These are phyloP conservation scores for Anabacerthia variegaticeps DNA, from an alignment of 2,797 vertebrate species.

Conservation along the genomic window DNA sequence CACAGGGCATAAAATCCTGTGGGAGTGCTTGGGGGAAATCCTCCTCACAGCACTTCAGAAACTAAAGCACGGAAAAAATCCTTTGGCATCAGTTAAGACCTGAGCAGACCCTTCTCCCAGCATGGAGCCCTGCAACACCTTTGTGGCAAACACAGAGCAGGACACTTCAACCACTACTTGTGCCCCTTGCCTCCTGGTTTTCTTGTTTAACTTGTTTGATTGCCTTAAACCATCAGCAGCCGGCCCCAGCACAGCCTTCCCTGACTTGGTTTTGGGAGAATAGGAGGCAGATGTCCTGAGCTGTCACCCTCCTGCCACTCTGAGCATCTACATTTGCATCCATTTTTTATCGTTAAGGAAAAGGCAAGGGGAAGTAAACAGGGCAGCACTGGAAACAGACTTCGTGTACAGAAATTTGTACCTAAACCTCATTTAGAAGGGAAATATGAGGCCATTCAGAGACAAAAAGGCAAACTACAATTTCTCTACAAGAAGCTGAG, in stretches of 20 bases:
- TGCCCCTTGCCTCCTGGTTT: not conserved
- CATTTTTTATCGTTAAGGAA: not conserved
- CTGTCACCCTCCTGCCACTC: not conserved
- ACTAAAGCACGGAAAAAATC: not conserved
- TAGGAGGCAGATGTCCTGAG: not conserved
- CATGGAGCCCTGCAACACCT: fast-evolving
- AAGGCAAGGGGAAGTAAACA: not conserved
- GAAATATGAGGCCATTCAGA: not conserved
- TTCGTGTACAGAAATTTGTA: not conserved
- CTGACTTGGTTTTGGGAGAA: fast-evolving
- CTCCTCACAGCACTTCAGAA: not conserved
- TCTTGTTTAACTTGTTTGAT: not conserved
- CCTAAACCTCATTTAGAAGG: not conserved
- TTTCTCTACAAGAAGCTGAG: not conserved
- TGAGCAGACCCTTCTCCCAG: not conserved
- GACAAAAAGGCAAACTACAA: not conserved
- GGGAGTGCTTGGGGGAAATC: not conserved
- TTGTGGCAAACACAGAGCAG: not conserved
- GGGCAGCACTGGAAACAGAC: not conserved
- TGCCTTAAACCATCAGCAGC: not conserved
- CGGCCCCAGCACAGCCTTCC: not conserved
- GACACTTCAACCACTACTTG: no score
- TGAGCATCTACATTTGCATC: not conserved
- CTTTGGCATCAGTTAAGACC: no score
- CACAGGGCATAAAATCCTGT: not conserved